Percentiles rank a stretch among this genome's conserved stretches.
Conservation (phyloP, 2,888 invertebrate species). For the Sarcophaga rosellei region DNA sequence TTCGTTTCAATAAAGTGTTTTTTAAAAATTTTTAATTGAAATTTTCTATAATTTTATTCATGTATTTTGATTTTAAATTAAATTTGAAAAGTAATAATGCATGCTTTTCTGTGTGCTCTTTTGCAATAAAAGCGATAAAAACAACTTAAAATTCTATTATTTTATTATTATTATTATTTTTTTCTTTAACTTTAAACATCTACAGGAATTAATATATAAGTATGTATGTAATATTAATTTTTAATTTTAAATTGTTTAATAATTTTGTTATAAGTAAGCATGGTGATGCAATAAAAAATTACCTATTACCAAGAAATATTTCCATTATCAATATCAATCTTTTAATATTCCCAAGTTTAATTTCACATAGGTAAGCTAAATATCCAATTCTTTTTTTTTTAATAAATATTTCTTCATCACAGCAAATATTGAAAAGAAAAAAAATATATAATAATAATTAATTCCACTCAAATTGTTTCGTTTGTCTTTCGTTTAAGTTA, state of each 20-base stretch:
- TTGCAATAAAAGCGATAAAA: conserved; percentile 56
- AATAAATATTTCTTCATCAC: conserved; percentile 57
- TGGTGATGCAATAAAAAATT: conserved; percentile 50
- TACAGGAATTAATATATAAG: conserved; percentile 47
- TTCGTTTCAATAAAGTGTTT: not conserved
- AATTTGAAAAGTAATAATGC: conserved; percentile 41
- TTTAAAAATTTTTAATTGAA: conserved; percentile 13
- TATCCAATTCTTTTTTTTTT: conserved; percentile 22
- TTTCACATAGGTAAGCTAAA: conserved; percentile 39
- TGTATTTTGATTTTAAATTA: conserved; percentile 50
- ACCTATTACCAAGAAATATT: conserved; percentile 42
- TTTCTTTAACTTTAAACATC: conserved; percentile 53
- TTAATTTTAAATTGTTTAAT: conserved; percentile 37
- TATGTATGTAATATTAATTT: not conserved
- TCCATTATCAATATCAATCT: conserved; percentile 28
- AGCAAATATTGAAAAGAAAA: conserved; percentile 62
- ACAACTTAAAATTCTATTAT: conserved; percentile 43
- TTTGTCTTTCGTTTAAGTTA: conserved; percentile 12
- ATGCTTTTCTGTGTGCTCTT: conserved; percentile 42
- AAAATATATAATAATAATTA: conserved; percentile 11
- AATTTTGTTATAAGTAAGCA: conserved; percentile 39
- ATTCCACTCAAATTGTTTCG: conserved; percentile 29
- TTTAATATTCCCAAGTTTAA: conserved; percentile 2
- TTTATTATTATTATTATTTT: not conserved
- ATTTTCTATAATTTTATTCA: conserved; percentile 55